phyloP scores from a whole-genome alignment of 2,797 vertebrate species.

The Hapalemur alaotrensis region DNA sequence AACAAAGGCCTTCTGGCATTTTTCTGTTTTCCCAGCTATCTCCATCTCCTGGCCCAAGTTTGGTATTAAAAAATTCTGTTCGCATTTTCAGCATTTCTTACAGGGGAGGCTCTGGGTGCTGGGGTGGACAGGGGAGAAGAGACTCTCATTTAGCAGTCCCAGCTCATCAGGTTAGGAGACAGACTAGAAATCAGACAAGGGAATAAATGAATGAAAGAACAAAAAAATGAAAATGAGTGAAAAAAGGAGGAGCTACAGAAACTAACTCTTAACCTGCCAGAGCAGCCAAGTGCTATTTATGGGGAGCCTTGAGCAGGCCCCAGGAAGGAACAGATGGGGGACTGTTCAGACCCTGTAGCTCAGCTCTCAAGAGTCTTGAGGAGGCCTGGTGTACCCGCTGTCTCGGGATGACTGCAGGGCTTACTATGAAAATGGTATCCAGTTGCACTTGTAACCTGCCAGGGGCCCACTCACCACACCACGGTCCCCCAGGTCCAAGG shows the following conservation, averaged over 20 bases:
- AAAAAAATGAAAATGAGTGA: not conserved
- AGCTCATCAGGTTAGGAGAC: not conserved
- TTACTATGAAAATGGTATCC: not conserved
- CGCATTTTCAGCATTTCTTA: not conserved
- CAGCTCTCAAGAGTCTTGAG: not conserved
- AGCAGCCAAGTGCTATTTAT: not conserved
- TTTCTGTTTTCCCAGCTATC: not conserved
- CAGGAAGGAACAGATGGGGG: not conserved
- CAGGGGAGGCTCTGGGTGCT: not conserved
- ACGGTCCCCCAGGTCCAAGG: constrained; percentile 93
- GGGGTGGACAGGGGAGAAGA: not conserved
- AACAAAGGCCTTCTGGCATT: not conserved
- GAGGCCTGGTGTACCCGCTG: not conserved
- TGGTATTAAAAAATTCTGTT: not conserved
- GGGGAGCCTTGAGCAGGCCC: not conserved
- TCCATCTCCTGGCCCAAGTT: not conserved
- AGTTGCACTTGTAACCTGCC: not conserved
- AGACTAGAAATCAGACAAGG: not conserved
- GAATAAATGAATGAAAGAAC: not conserved
- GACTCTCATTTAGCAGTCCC: not conserved
- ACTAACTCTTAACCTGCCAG: not conserved
- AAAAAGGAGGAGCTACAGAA: not conserved
- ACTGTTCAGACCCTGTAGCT: not conserved
- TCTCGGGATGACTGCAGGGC: not conserved
- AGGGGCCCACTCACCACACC: constrained; percentile 91